These are phyloP conservation scores for Monodelphis domestica DNA, from an alignment of 2,797 vertebrate genomes.

Conservation along the genomic window DNA sequence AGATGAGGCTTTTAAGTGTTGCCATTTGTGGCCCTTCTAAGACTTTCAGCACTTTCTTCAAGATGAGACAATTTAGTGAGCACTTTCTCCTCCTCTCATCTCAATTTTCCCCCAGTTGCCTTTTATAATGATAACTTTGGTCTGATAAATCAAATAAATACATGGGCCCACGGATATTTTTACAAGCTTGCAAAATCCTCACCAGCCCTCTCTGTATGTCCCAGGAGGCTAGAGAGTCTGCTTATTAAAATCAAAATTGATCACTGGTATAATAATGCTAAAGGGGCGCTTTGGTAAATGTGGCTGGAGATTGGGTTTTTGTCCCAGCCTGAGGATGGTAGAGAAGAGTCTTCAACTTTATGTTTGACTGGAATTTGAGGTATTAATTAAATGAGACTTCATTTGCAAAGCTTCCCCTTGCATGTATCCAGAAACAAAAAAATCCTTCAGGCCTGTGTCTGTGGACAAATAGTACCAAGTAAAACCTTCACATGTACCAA, in stretches of 20 bases:
- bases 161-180: background rate
- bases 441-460: background rate
- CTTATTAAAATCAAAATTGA: conserved; percentile 46
- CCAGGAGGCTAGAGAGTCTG: conserved; percentile 16
- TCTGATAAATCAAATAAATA: background rate
- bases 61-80: background rate
- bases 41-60: background rate
- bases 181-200: background rate
- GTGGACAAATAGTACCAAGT: background rate
- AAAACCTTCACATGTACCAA: conserved; percentile 3
- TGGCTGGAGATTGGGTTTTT: background rate
- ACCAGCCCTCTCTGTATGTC: background rate
- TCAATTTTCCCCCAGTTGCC: background rate
- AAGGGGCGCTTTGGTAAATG: background rate
- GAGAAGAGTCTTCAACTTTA: background rate
- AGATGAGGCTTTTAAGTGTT: conserved; percentile 50
- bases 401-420: background rate
- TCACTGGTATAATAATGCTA: background rate
- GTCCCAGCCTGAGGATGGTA: background rate
- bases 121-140: background rate
- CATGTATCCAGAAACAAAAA: background rate
- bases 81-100: background rate
- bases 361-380: background rate
- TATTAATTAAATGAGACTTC: background rate
- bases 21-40: background rate